Evolutionary conservation across 2,797 vertebrate genomes (phyloP).

Genomic region (Acipenser ruthenus): DNA sequence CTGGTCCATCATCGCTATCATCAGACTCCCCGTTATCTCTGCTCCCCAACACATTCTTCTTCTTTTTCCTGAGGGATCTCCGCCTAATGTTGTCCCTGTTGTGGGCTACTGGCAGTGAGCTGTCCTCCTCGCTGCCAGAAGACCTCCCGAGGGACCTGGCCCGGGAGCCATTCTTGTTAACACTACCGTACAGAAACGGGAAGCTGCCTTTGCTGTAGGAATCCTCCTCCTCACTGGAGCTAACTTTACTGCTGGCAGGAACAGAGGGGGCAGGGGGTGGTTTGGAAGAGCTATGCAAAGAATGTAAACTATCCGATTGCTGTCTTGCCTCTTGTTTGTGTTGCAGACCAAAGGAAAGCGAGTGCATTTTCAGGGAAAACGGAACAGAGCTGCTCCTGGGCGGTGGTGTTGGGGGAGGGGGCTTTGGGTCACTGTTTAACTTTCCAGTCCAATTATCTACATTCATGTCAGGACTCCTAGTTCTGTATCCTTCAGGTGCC

Average conservation of each 20-base stretch:
- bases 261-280: conserved; percentile 67
- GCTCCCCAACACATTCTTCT: conserved; percentile 43
- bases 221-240: conserved; percentile 65
- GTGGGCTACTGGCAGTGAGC: conserved; percentile 44
- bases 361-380: conserved; percentile 54
- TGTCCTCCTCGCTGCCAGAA: conserved; percentile 73
- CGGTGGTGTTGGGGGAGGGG: conserved; percentile 52
- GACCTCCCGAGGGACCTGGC: conserved; percentile 51
- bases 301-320: conserved; percentile 88
- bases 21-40: conserved; percentile 51
- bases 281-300: conserved; percentile 87
- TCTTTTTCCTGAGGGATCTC: conserved; percentile 65
- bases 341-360: conserved; percentile 48
- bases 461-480: conserved; percentile 33
- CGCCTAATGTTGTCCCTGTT: conserved; percentile 55
- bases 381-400: conserved; percentile 62
- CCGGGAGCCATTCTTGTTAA: conserved; percentile 56
- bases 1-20: conserved; percentile 46
- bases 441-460: conserved; percentile 31
- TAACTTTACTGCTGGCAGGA: conserved; percentile 45
- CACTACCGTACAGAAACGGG: conserved; percentile 32
- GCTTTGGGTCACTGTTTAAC: conserved; percentile 54
- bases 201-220: conserved; percentile 27
- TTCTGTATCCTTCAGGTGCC: conserved; percentile 26
- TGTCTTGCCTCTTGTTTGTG: conserved; percentile 60